Percentiles rank a stretch among this genome's conserved stretches.
These are phyloP conservation scores for Trematomus bernacchii DNA, from an alignment of 2,797 vertebrate species.

Conservation along the genomic window DNA sequence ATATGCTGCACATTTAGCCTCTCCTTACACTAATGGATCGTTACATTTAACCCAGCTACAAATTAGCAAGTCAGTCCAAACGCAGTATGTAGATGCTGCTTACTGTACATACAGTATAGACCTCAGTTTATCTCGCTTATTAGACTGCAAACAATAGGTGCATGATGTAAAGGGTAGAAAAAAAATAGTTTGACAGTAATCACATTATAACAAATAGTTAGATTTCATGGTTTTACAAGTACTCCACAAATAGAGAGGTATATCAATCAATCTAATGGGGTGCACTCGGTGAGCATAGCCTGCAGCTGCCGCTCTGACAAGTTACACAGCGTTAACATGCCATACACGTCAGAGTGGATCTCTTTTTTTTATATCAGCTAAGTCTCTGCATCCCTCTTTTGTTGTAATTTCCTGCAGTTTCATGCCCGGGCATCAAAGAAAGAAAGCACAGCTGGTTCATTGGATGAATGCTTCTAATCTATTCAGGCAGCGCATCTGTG, in stretches of 20 bases:
- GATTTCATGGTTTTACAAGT: background rate
- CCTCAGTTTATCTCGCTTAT: background rate
- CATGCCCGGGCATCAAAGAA: conserved; percentile 75
- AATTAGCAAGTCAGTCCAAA: conserved; percentile 19
- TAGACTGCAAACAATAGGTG: background rate
- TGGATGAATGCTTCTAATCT: conserved; percentile 77
- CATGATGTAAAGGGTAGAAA: background rate
- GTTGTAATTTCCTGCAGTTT: conserved; percentile 76
- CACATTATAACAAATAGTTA: background rate
- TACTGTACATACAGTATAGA: background rate
- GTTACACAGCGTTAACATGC: conserved; percentile 49
- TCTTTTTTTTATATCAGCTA: conserved; percentile 42
- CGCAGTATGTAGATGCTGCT: background rate
- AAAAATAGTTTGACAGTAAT: background rate
- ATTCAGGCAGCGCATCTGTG: conserved; percentile 75
- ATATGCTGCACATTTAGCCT: conserved; percentile 41
- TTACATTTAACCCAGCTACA: conserved; percentile 20
- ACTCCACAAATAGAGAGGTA: conserved; percentile 13
- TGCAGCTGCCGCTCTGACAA: conserved; percentile 58
- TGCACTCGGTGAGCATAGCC: conserved; percentile 31
- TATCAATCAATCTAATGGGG: conserved; percentile 42
- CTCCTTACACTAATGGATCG: conserved; percentile 26
- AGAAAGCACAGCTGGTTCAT: conserved; percentile 76
- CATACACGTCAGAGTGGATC: conserved; percentile 47
- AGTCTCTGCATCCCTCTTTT: conserved; percentile 59